These are phyloP conservation scores for Cercopithecus mona DNA, from an alignment of 2,113 vertebrate species.

Conservation along the genomic window DNA sequence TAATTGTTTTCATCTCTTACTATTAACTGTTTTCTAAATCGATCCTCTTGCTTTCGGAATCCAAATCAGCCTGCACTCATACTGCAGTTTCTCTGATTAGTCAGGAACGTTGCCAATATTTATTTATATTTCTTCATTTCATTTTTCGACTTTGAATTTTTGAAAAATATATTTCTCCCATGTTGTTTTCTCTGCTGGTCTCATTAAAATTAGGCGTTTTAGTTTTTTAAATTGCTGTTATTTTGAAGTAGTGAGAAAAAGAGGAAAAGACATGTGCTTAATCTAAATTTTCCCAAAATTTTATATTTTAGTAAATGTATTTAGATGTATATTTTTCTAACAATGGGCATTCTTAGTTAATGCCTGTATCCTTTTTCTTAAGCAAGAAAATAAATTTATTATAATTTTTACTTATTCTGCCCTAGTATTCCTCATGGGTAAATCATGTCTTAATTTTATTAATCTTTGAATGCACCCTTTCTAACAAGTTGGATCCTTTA, in stretches of 20 bases:
- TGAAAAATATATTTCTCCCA: background rate
- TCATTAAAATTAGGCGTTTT: background rate
- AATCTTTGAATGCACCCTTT: background rate
- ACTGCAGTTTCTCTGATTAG: background rate
- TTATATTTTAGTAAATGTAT: background rate
- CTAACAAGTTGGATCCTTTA: background rate
- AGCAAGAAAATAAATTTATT: background rate
- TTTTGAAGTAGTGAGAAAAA: background rate
- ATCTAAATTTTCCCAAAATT: background rate
- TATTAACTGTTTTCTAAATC: background rate
- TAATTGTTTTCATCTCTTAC: too few relatives aligned
- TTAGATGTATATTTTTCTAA: background rate
- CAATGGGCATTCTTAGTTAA: background rate
- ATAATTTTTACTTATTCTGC: background rate
- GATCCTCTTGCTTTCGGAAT: background rate
- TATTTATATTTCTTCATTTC: background rate
- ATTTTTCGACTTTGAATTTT: background rate
- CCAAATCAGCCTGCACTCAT: background rate
- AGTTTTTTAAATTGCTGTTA: background rate
- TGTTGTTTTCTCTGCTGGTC: background rate
- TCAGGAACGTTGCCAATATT: background rate
- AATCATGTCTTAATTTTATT: background rate
- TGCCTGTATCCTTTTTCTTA: background rate
- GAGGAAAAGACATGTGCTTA: background rate
- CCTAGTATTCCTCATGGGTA: background rate